phyloP scores from a whole-genome alignment of 2,888 invertebrate species.

The Griposia aprilina region DNA sequence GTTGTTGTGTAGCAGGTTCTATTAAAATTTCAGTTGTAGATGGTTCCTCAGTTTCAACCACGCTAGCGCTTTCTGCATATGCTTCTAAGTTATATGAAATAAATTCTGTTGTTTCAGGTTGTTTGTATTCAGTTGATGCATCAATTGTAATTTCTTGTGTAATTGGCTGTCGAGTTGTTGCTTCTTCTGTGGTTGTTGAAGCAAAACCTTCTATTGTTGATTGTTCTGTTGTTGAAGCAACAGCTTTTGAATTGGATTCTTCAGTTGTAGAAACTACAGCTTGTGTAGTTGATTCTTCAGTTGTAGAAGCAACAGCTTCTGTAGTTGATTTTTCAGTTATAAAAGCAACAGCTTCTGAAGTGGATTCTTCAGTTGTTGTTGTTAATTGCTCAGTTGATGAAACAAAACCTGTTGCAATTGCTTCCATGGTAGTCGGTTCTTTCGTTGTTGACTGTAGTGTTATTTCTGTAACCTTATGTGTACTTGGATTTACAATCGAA shows the following conservation, averaged over 20 bases:
- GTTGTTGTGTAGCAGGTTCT: slow-evolving; percentile 19
- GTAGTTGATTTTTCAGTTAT: background rate
- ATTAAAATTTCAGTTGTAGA: background rate
- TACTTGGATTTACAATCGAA: background rate
- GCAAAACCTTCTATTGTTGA: background rate
- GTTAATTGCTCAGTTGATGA: background rate
- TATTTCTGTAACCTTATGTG: background rate
- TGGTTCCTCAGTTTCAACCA: background rate
- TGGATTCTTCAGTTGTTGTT: too few species aligned
- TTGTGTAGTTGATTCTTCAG: background rate
- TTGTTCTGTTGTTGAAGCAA: background rate
- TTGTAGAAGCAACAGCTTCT: background rate
- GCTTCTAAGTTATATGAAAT: background rate
- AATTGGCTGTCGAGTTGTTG: background rate
- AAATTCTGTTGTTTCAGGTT: background rate
- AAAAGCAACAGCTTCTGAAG: rapidly evolving
- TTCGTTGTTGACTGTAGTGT: background rate
- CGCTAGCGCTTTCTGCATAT: background rate
- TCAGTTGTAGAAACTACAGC: background rate
- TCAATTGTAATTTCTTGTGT: background rate
- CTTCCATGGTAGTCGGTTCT: background rate
- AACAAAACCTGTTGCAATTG: background rate
- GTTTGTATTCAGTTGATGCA: slow-evolving; percentile 7
- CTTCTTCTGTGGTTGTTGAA: background rate
- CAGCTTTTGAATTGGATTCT: too few species aligned